Base-by-base conservation (phyloP, 2,113 vertebrate genomes). In the Chascanopsetta lugubris region DNA sequence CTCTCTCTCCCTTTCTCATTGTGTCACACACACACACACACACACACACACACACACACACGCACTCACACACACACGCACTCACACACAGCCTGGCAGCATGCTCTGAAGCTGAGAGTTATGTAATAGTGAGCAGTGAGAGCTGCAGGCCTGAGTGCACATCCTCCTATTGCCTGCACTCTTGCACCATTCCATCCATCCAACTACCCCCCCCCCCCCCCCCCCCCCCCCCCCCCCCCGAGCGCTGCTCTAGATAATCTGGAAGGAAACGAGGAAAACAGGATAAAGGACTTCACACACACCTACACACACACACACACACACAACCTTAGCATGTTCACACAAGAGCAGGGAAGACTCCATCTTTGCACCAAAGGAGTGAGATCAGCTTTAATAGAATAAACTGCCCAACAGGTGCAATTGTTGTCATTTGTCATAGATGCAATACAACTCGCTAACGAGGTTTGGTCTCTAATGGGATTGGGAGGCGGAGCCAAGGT, bases 101-200 rank as follows among this genome's bases (percentile, higher is more conserved):
- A 64, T 69, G 73, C 74, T 83, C 65, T 64, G 63, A 80, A 76
- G 80, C 81, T 74, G 59, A 8, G 70, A 79, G 84, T 91, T 89
- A 89, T 80, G 87, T 86, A 89, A 89, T 61, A 69, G 62, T 48
- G 82, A 83, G 61, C 77, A 83, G 61, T 72, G 75, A 67, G 71
- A 86, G 83, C 83, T 89, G 77, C 85, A 85, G 83, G 83, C 88
- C 87, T 83, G 80, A 87, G 80, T 85, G 83, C 79, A 87, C 85
- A 87, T 85, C 86, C 58, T 82, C 58, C 74, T 58, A 66, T 81
- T 77, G 65, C 61, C 67, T 79, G 45, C 49, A 57, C 64, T 70
- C 75, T 68, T 58, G 53, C 46, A 78, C 59, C 75, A 61, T 43
- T 53, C 79, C 69, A 69, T 18, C 47, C 11, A 48, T 11, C 51